Percentiles rank a stretch among this genome's conserved stretches.
These are phyloP conservation scores for Zygothrica quintamaculata DNA, from an alignment of 2,888 invertebrate species.

Conservation along the genomic window DNA sequence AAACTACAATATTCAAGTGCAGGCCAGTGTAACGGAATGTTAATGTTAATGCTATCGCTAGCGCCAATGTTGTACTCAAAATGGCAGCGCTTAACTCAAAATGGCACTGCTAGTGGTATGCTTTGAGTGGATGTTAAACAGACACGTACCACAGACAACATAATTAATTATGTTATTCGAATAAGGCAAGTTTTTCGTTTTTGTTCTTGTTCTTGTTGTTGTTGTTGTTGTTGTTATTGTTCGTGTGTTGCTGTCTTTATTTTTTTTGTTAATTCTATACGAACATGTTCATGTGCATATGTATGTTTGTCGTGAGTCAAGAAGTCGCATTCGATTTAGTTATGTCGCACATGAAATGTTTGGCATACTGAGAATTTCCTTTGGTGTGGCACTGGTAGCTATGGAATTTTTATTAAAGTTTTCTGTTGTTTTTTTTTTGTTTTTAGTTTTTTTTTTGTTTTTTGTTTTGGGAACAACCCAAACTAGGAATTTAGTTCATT, in stretches of 20 bases:
- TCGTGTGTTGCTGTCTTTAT: too few species aligned
- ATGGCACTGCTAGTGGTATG: constrained; percentile 39
- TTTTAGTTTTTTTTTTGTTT: background rate
- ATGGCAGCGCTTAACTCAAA: constrained; percentile 36
- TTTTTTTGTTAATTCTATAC: constrained; percentile 7
- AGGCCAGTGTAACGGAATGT: constrained; percentile 11
- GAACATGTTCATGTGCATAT: constrained; percentile 13
- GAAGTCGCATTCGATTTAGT: constrained; percentile 19
- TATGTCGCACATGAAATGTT: constrained; percentile 36
- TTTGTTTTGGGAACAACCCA: background rate
- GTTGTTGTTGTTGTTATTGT: background rate
- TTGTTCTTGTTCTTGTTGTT: constrained; percentile 7
- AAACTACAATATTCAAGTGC: constrained; percentile 19
- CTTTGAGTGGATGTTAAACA: constrained; percentile 33
- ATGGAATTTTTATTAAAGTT: constrained; percentile 53
- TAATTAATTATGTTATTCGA: constrained; percentile 43
- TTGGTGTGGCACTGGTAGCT: constrained; percentile 13
- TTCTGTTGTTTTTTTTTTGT: constrained; percentile 1
- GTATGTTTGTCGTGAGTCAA: constrained; percentile 14
- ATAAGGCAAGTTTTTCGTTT: constrained; percentile 9
- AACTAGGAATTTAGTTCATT: constrained; percentile 53
- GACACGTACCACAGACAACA: constrained; percentile 38
- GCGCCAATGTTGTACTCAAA: constrained; percentile 31
- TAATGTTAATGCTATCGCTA: background rate
- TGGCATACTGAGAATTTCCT: constrained; percentile 8